These are phyloP conservation scores for Epizoanthus ramosus DNA, from an alignment of 92 coral and sea anemone species.

Conservation along the genomic window DNA sequence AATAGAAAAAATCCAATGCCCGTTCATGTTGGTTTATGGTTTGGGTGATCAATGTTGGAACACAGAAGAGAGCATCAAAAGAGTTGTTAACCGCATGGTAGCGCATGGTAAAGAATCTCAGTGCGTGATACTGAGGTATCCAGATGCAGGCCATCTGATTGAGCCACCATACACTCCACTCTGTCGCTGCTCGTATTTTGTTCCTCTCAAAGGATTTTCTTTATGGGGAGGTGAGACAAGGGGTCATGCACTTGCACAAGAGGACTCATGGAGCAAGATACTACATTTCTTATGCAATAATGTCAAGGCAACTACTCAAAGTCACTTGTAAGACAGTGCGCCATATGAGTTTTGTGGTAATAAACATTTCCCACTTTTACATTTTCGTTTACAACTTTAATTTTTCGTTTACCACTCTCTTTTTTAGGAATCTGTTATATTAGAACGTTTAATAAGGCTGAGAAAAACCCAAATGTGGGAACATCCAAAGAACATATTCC, in stretches of 20 bases:
- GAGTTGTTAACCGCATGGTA: constrained; percentile 52
- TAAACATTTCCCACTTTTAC: too few relatives aligned
- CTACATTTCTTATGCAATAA: constrained; percentile 46
- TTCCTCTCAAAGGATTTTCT: too few relatives aligned
- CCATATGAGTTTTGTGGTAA: too few relatives aligned
- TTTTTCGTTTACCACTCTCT: too few relatives aligned
- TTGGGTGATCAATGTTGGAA: constrained; percentile 40
- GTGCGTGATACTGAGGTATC: constrained; percentile 57
- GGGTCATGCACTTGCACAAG: constrained; percentile 66
- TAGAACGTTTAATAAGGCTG: too few relatives aligned
- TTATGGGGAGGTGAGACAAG: constrained; percentile 69
- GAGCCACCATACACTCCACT: constrained; percentile 72
- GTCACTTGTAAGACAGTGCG: not conserved
- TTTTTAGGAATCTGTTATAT: too few relatives aligned
- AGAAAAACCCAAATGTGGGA: too few relatives aligned
- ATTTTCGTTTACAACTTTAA: too few relatives aligned
- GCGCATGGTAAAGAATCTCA: constrained; percentile 53
- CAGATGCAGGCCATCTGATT: constrained; percentile 74
- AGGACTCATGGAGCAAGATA: constrained; percentile 65
- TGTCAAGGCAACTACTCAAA: not conserved
- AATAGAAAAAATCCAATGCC: constrained; percentile 61
- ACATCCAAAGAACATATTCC: too few relatives aligned
- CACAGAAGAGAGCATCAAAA: constrained; percentile 27
- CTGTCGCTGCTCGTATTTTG: not conserved
- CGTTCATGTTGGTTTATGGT: constrained; percentile 55